Base-by-base conservation (phyloP, 2,797 vertebrate genomes). In the Rhynchonycteris naso region DNA sequence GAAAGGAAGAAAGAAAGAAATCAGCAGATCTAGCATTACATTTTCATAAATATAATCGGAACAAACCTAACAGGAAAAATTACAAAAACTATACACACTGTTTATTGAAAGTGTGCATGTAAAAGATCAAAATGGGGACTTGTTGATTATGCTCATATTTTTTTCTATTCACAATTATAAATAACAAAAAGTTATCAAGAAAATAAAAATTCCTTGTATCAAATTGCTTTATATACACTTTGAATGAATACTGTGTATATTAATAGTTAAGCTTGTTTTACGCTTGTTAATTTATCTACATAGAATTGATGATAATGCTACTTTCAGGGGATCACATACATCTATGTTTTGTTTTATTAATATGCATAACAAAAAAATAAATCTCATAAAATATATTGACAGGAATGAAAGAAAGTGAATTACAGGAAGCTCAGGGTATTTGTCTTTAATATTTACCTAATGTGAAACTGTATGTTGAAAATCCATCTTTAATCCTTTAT, bases 11-110 rank as follows among this genome's bases (percentile, higher is more conserved):
- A 43, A 43, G 43, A 43, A 7, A 43, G 43, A 43, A 7, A 43
- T 76, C 79, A 88, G 81, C 30, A 88, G 22, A 66, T 7, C 4
- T 80, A 89, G 90, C 94, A 82, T 52, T 93, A 68, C 43, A 91
- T 85, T 90, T 94, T 33, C 81, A 68, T 93, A 95, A 84, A 66
- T 78, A 30, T 94, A 88, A 88, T 80, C 28, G 69, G 56, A 94
- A 90, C 18, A 93, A 91, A 65, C 1, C 33, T 26, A 68, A 89
- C 3, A 61, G n/a, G 22, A 74, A 97, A 84, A 79, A 38, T 35
- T 63, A 88, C 13, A 52, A 26, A 87, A 93, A 69, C 4, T 58
- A 54, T 65, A 72, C 30, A 84, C 2, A 78, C 26, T 54, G 10
- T 47, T 68, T 63, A 75, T 59, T 91, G 83, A 94, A 92, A 72